Evolutionary conservation across 2,113 vertebrate species (phyloP).

Genomic region (Oncorhynchus tshawytscha): DNA sequence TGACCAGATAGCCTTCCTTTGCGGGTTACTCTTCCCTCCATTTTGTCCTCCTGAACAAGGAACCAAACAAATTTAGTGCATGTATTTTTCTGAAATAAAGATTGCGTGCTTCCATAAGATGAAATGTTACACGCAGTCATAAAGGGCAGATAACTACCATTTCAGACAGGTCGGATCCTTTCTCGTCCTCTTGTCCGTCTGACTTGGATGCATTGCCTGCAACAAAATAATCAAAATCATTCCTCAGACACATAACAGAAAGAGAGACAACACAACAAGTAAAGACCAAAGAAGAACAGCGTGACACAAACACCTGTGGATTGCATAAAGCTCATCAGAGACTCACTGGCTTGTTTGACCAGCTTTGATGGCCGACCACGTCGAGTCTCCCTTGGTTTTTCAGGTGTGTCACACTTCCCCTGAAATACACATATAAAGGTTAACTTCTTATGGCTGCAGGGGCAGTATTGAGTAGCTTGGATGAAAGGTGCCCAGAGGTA

Average conservation of each 20-base stretch:
- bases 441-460: too few species aligned
- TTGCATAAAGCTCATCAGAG: background rate
- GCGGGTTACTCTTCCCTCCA: constrained; percentile 44
- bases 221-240: constrained; percentile 4
- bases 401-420: constrained; percentile 27
- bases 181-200: constrained; percentile 63
- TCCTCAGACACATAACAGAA: too few species aligned
- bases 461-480: too few species aligned
- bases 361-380: constrained; percentile 35
- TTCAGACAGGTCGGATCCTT: constrained; percentile 51
- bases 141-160: constrained; percentile 42
- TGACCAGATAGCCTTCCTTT: constrained; percentile 51
- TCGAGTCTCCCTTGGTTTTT: constrained; percentile 23
- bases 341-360: constrained; percentile 66
- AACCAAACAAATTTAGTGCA: background rate
- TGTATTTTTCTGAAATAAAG: background rate
- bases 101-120: background rate
- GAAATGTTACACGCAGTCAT: background rate
- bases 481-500: too few species aligned
- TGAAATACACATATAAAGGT: constrained; percentile 16
- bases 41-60: constrained; percentile 59
- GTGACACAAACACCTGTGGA: background rate
- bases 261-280: background rate
- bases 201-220: constrained; percentile 58
- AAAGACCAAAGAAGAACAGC: background rate